Base-by-base conservation (phyloP, 2,797 vertebrate genomes). In the Philypnodon macrostomus region DNA sequence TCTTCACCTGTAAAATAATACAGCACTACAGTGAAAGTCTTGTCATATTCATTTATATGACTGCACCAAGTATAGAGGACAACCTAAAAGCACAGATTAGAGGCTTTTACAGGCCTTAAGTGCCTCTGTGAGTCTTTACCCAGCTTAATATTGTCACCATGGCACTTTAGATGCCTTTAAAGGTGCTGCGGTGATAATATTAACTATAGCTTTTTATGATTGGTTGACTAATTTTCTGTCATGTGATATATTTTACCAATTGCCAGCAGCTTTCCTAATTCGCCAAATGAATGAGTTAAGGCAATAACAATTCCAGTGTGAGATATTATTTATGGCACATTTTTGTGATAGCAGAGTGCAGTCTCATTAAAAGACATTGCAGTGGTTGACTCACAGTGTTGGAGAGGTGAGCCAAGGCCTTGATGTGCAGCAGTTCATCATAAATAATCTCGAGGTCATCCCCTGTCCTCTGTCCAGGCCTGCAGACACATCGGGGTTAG, bases 361-460 rank as follows among this genome's bases (percentile, higher is more conserved):
- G n/a, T n/a, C n/a, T n/a, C n/a, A n/a, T n/a, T n/a, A n/a, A 4
- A 44, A 70, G 41, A 26, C 33, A 40, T 44, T 14, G 34, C 29
- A 39, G 10, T 1, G 0, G 8, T 16, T 63, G 63, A 85, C 89
- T 93, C 86, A 97, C 96, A 65, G 95, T 98, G 75, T 95, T 97
- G 71, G 96, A 98, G 77, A 98, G 93, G 77, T 97, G 93, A 73
- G 95, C 92, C 86, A 98, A 94, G 81, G 96, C 96, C 84, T 98
- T 98, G 85, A 98, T 97, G 87, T 98, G 95, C 79, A 98, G 92
- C 78, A 98, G 87, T 82, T 98, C 96, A 76, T 98, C 96, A 51
- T 96, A 96, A 85, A 98, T 95, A 78, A 98, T 97, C 88, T 98
- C 96, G 4, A 98, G 86, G 82, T 98, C 96, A 70, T 98, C 96